phyloP scores from a whole-genome alignment of 2,888 invertebrate genomes.

The Drosophila koepferae region DNA sequence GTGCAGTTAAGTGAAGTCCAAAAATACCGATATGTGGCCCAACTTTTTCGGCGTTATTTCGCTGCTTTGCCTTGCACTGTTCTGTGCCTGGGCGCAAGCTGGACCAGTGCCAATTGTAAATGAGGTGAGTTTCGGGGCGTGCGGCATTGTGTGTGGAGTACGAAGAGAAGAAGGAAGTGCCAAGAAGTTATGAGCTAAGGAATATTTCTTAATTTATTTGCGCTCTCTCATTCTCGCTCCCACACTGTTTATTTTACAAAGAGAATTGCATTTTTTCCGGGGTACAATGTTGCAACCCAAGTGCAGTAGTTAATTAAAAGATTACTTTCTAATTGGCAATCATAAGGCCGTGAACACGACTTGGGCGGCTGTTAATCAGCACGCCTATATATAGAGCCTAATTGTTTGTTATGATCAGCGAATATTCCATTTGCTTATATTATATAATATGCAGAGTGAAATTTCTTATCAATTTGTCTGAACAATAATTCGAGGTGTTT shows the following conservation, averaged over 20 bases:
- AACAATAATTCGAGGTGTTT: conserved; percentile 25
- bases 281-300: conserved; percentile 32
- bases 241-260: conserved; percentile 8
- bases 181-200: conserved; percentile 17
- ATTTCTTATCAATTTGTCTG: conserved; percentile 50
- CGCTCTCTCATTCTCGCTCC: neutral
- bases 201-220: conserved; percentile 10
- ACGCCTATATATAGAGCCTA: conserved; percentile 55
- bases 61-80: conserved; percentile 66
- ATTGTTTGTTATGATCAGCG: conserved; percentile 51
- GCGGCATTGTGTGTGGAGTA: conserved; percentile 6
- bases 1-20: conserved; percentile 35
- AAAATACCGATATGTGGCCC: conserved; percentile 69
- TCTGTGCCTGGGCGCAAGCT: conserved; percentile 69
- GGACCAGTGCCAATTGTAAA: conserved; percentile 83
- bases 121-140: conserved; percentile 77
- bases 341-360: conserved; percentile 48
- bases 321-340: conserved; percentile 62
- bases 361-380: conserved; percentile 63
- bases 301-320: conserved; percentile 54
- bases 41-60: conserved; percentile 67
- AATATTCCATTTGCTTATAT: conserved; percentile 54
- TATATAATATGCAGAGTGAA: conserved; percentile 44
- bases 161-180: conserved; percentile 16
- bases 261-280: conserved; percentile 34